Evolutionary conservation across 1,140 invertebrate species (phyloP).

Genomic region (Pseudachorutes palmiensis): DNA sequence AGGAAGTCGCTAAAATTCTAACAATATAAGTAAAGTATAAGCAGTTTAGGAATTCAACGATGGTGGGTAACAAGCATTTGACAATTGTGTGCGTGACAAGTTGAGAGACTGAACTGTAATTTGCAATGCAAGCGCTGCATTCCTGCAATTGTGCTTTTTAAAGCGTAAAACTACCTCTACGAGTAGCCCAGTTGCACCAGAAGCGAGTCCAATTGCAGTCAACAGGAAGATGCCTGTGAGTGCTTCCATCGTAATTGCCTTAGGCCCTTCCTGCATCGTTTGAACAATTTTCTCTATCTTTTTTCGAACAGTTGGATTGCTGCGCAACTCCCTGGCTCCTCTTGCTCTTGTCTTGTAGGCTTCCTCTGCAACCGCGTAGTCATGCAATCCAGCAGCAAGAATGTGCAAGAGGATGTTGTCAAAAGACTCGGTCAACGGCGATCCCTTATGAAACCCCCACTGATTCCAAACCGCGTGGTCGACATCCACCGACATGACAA

Average conservation of each 20-base stretch:
- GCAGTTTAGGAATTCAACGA: too few relatives aligned
- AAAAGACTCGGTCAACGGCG: not conserved
- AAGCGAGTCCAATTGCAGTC: not conserved
- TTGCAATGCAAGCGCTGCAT: too few relatives aligned
- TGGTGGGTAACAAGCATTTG: too few relatives aligned
- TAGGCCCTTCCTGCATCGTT: not conserved
- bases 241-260: not conserved
- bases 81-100: too few relatives aligned
- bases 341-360: not conserved
- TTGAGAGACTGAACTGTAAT: too few relatives aligned
- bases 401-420: not conserved
- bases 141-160: too few relatives aligned
- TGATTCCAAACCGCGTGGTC: not conserved
- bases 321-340: not conserved
- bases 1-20: too few relatives aligned
- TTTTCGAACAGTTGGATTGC: not conserved
- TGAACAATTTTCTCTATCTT: not conserved
- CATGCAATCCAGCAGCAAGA: not conserved
- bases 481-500: not conserved
- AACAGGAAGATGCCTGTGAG: not conserved
- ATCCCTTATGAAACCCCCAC: constrained; percentile 5
- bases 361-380: not conserved
- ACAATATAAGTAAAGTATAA: too few relatives aligned
- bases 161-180: not conserved
- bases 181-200: not conserved